A percentile compares a stretch with the other conserved stretches of the same genome.
Conservation (phyloP, 2,888 invertebrate species). For the Xiphydria camelus region DNA sequence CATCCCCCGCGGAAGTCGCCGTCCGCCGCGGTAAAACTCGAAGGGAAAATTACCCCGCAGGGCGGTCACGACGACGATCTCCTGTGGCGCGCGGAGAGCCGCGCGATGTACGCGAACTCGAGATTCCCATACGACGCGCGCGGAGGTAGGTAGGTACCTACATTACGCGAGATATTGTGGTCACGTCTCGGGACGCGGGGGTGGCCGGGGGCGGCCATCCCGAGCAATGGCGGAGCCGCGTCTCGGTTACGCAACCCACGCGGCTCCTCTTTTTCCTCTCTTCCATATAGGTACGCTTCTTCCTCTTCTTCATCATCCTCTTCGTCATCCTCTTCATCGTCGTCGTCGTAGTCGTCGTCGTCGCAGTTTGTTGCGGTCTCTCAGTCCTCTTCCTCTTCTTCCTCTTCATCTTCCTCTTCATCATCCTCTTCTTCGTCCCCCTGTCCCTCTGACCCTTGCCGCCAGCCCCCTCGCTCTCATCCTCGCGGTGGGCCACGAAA, state of each 20-base stretch:
- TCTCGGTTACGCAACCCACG: constrained; percentile 39
- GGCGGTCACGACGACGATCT: constrained; percentile 13
- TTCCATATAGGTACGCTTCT: too few species aligned
- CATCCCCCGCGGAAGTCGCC: too few species aligned
- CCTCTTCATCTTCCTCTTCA: constrained; percentile 23
- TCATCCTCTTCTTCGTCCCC: not conserved
- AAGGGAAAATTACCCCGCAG: constrained; percentile 9
- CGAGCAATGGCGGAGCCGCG: constrained; percentile 40
- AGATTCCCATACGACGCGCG: constrained; percentile 26
- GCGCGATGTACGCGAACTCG: too few species aligned
- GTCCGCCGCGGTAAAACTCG: too few species aligned
- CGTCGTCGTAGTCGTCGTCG: too few species aligned
- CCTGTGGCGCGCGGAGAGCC: too few species aligned
- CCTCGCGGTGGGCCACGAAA: too few species aligned
- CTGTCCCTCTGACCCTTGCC: too few species aligned
- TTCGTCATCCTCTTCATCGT: constrained; percentile 21
- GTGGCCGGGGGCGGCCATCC: constrained; percentile 33
- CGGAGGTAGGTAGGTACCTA: too few species aligned
- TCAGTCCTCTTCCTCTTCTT: constrained; percentile 18
- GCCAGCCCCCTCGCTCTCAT: too few species aligned
- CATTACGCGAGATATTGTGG: constrained; percentile 45
- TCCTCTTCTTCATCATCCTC: constrained; percentile 33
- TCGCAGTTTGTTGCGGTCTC: too few species aligned
- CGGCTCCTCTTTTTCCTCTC: constrained; percentile 30
- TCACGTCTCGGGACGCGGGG: constrained; percentile 41